These are phyloP conservation scores for Smittia aterrima DNA, from an alignment of 2,888 invertebrate genomes.

Conservation along the genomic window DNA sequence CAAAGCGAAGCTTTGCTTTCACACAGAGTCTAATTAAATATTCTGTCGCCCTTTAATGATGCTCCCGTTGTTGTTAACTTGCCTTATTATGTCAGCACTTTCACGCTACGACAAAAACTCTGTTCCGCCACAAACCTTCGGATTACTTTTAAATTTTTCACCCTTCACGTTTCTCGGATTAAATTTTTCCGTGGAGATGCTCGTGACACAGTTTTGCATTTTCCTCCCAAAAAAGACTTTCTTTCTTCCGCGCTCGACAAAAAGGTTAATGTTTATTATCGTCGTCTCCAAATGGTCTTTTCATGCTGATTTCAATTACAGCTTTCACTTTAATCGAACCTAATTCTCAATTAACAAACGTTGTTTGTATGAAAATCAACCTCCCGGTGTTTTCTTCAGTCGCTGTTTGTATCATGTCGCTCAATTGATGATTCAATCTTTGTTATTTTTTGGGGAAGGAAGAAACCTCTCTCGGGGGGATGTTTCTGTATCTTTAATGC, in stretches of 20 bases:
- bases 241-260: too few species aligned
- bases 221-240: not conserved
- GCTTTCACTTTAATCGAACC: conserved; percentile 24
- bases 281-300: not conserved
- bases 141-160: not conserved
- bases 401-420: not conserved
- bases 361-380: not conserved
- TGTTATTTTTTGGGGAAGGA: not conserved
- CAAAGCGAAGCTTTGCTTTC: too few species aligned
- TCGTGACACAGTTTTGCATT: conserved; percentile 6
- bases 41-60: too few species aligned
- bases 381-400: not conserved
- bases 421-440: conserved; percentile 6
- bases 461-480: not conserved
- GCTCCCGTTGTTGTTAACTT: too few species aligned
- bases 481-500: not conserved
- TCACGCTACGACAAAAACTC: too few species aligned
- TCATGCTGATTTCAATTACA: not conserved
- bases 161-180: not conserved
- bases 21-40: too few species aligned
- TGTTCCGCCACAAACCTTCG: too few species aligned
- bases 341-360: conserved; percentile 35
- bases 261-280: not conserved
- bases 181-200: not conserved
- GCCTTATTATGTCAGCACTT: too few species aligned